Evolutionary conservation across 2,113 vertebrate species (phyloP).

Genomic region (Salvelinus sp.): DNA sequence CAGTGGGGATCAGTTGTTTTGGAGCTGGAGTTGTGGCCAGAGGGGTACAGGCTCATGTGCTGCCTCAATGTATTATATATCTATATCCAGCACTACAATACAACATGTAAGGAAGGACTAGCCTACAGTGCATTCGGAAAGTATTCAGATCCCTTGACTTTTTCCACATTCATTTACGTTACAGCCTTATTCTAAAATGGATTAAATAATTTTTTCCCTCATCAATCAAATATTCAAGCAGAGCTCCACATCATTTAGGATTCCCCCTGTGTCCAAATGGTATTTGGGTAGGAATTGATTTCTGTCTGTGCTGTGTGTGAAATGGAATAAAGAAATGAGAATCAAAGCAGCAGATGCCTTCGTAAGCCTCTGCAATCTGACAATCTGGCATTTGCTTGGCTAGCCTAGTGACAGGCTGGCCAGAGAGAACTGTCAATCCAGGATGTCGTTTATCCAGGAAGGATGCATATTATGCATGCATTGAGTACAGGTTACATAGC

Average conservation of each 20-base stretch:
- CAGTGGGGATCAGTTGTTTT: slow-evolving; percentile 52
- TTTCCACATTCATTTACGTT: too few species aligned
- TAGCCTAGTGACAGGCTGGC: slow-evolving; percentile 4
- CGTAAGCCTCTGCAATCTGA: slow-evolving; percentile 44
- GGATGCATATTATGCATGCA: not conserved
- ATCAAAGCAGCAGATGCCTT: slow-evolving; percentile 46
- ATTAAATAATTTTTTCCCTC: too few species aligned
- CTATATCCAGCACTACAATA: slow-evolving; percentile 1
- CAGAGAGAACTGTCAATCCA: slow-evolving; percentile 14
- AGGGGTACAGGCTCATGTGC: slow-evolving; percentile 33
- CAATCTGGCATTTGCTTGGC: slow-evolving; percentile 65
- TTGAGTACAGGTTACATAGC: not conserved
- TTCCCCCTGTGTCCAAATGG: slow-evolving; percentile 44
- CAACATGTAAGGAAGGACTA: too few species aligned
- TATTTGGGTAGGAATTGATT: slow-evolving; percentile 58
- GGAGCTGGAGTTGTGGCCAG: slow-evolving; percentile 44
- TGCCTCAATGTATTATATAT: slow-evolving; percentile 40
- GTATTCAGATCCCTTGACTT: too few species aligned
- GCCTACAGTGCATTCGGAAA: too few species aligned
- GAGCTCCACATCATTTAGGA: slow-evolving; percentile 33
- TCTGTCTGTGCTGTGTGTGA: slow-evolving; percentile 30
- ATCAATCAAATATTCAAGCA: slow-evolving; percentile 15
- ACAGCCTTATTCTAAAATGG: too few species aligned
- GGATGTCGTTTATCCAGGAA: not conserved
- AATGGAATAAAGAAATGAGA: slow-evolving; percentile 53